These are phyloP conservation scores for Alcis repandata DNA, from an alignment of 2,888 invertebrate species.

Conservation along the genomic window DNA sequence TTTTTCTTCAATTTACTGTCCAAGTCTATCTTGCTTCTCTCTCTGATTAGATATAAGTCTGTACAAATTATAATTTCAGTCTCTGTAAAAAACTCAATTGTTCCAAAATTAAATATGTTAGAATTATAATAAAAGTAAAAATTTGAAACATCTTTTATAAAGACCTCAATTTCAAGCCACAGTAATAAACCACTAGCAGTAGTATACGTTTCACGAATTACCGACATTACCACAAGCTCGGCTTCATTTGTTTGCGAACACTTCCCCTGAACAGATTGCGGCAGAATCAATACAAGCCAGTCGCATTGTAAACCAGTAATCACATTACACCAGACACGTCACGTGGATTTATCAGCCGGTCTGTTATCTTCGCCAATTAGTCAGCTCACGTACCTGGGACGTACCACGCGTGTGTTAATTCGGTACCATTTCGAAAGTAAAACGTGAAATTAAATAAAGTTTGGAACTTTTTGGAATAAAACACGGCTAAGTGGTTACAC, in stretches of 20 bases:
- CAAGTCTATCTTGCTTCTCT: no score
- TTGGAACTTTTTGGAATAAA: not conserved
- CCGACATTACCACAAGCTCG: not conserved
- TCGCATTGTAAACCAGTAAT: constrained; percentile 23
- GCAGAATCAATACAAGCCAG: constrained; percentile 28
- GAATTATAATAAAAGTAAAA: no score
- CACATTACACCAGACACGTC: constrained; percentile 30
- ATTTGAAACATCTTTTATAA: no score
- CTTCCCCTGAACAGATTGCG: constrained; percentile 16
- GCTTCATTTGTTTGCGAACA: constrained; percentile 22
- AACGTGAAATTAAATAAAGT: not conserved
- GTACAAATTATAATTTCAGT: no score
- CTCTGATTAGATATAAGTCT: no score
- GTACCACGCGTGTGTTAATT: constrained; percentile 17
- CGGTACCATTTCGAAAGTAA: constrained; percentile 7
- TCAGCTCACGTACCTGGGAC: constrained; percentile 23
- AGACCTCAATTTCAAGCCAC: not conserved
- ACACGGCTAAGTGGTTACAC: not conserved
- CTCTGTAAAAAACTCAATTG: no score
- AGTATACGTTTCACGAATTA: no score
- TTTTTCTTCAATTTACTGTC: no score
- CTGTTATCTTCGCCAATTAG: constrained; percentile 37
- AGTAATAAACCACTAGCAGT: no score
- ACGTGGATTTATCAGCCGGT: constrained; percentile 29
- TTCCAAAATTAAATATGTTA: no score